A percentile compares a stretch with the other conserved stretches of the same genome.
Evolutionary conservation across 2,113 vertebrate genomes (phyloP).

Genomic region (Pangasianodon gigas): DNA sequence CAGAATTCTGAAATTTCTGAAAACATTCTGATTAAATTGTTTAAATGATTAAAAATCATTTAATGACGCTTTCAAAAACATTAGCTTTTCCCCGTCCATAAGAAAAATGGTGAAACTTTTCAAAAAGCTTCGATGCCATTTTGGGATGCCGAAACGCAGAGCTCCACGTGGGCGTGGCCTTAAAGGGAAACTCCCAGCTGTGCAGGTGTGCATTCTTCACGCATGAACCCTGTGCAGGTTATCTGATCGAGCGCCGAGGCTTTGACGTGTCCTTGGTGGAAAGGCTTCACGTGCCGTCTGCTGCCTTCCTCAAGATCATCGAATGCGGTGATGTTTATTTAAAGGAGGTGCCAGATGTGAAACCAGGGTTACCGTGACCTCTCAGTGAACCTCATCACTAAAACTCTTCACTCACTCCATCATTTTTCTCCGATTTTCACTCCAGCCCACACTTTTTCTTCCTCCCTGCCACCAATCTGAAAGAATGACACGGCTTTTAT

Average conservation of each 20-base stretch:
- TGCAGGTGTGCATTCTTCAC: background rate
- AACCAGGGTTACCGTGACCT: constrained; percentile 15
- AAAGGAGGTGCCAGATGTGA: background rate
- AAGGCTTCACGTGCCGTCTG: background rate
- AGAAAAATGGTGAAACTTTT: too few relatives aligned
- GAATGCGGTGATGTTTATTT: background rate
- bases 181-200: background rate
- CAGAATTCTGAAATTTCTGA: too few relatives aligned
- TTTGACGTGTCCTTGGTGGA: background rate
- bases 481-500: constrained; percentile 12
- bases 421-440: background rate
- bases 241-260: background rate
- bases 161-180: too few relatives aligned
- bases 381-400: constrained; percentile 6
- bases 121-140: too few relatives aligned
- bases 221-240: background rate
- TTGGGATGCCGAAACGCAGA: too few relatives aligned
- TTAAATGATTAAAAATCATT: too few relatives aligned
- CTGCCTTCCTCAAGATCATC: background rate
- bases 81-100: too few relatives aligned
- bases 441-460: constrained; percentile 9
- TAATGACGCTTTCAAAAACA: too few relatives aligned
- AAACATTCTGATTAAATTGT: too few relatives aligned
- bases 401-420: background rate
- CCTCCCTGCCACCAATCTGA: background rate